Base-by-base conservation (phyloP, 2,888 invertebrate species). In the Agonopterix heracliana region DNA sequence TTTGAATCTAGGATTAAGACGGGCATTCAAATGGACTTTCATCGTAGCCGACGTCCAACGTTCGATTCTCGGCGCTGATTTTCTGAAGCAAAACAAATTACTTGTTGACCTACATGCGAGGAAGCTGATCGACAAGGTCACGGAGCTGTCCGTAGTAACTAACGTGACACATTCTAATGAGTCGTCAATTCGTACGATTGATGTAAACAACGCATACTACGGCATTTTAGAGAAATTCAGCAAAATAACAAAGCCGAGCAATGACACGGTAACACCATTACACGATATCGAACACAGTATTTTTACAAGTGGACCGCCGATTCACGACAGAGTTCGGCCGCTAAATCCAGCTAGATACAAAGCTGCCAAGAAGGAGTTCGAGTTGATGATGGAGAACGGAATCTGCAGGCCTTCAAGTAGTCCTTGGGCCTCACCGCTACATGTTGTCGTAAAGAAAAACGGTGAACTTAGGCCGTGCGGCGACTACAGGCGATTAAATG, bases 41-140 rank as follows among this genome's bases (percentile, higher is more conserved):
- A 49, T 57, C 1, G 9, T 57, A 3, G 47, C 47, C 1, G 42
- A 54, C 14, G 52, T 55, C 2, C 38, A 40, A 11, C 49, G 49
- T n/a, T 53, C 53, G 2, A 55, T 55, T 3, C 40, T 54, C 9
- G 56, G 54, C 2, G 56, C 56, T 5, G 54, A 54, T 38, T 56
- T 56, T 26, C 45, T 56, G 41, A 45, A 12, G 2, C 10, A 36
- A 3, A 14, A 53, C 42, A 43, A 49, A 14, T 34, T 56, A n/a
- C 9, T 53, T 5, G 52, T 54, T 5, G 50, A 57, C 42, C 35
- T 34, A 12, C 12, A 17, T 12, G 9, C 9, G 7, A 13, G 36
- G 2, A 7, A n/a, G 4, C 38, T 45, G n/a, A 17, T 45, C 3
- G 36, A 36, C n/a, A n/a, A n/a, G n/a, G n/a, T n/a, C n/a, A n/a